Percentiles rank a stretch among this genome's conserved stretches.
Evolutionary conservation across 2,113 vertebrate species (phyloP).

Genomic region (Hucho hucho): DNA sequence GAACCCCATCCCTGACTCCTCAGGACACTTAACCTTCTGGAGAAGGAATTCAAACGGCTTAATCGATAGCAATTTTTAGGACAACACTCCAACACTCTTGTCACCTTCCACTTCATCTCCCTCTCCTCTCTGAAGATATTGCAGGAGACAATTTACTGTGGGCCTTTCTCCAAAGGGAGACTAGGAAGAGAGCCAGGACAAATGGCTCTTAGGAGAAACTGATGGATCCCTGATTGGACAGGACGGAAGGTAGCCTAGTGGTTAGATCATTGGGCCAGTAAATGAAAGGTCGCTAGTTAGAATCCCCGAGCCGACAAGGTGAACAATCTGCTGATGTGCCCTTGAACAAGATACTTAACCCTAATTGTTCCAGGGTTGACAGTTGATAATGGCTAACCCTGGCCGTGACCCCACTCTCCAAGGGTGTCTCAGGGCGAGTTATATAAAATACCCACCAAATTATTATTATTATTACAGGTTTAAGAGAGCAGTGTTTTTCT

Average conservation of each 20-base stretch:
- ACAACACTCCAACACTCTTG: slow-evolving; percentile 43
- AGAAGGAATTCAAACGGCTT: slow-evolving; percentile 59
- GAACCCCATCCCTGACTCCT: slow-evolving; percentile 32
- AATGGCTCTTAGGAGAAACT: slow-evolving; percentile 52
- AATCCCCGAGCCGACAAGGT: too few species aligned
- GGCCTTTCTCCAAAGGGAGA: slow-evolving; percentile 51
- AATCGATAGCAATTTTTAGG: slow-evolving; percentile 70
- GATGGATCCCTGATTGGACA: slow-evolving; percentile 52
- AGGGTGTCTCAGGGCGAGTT: too few species aligned
- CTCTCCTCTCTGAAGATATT: slow-evolving; percentile 40
- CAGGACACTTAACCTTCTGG: slow-evolving; percentile 56
- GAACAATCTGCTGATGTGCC: too few species aligned
- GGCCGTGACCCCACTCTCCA: too few species aligned
- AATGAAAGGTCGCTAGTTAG: too few species aligned
- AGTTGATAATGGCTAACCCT: too few species aligned
- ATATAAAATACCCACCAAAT: too few species aligned
- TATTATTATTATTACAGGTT: slow-evolving; percentile 24
- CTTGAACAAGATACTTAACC: too few species aligned
- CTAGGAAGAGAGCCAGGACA: slow-evolving; percentile 48
- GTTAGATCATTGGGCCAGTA: too few species aligned
- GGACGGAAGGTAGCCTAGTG: too few species aligned
- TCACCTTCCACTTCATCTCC: slow-evolving; percentile 61
- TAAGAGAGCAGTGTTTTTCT: slow-evolving; percentile 1
- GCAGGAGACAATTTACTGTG: slow-evolving; percentile 61
- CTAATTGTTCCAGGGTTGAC: too few species aligned